Base-by-base conservation (phyloP, 1,140 invertebrate genomes). In the Dendroctonus ponderosae region DNA sequence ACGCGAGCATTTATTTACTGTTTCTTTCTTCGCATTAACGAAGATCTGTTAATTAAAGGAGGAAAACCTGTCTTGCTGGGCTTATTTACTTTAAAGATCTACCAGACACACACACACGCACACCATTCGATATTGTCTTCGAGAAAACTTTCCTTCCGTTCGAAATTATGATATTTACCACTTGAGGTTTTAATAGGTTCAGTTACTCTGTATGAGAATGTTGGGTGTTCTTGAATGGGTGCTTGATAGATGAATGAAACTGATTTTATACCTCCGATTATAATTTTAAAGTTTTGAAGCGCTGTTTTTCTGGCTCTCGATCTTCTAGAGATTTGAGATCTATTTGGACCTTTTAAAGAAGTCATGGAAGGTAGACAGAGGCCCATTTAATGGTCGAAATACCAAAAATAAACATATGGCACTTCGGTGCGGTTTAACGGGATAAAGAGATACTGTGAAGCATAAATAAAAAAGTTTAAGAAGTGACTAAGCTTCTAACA, bases 11-110 rank as follows among this genome's bases (percentile, higher is more conserved):
- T 52, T 64, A 52, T 67, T 67, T 67, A 62, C 60, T 65, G 48
- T 62, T 67, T 67, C 63, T 67, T 69, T 68, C 65, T 71, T 69
- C 70, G 60, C 46, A 71, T 71, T 71, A 71, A 69, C 70, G 65
- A 64, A 64, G 60, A 62, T 53, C 64, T 66, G 70, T 69, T 71
- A 71, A 71, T 71, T 71, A 71, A 69, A 69, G 69, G 62, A 66
- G 65, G 52, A 62, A 67, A 71, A 71, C 70, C 70, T 69, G 70
- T 71, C 67, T 67, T 63, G 54, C 46, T 11, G 38, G 53, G 66
- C 62, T 66, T 71, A 71, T 71, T 71, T 71, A 66, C 57, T 71
- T 68, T 69, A 67, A 64, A 66, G 64, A 65, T 64, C 59, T 68
- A 48, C 56, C 66, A 63, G 62, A 56, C 12, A 46, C 9, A 41